These are phyloP conservation scores for Acanthisitta chloris DNA, from an alignment of 2,113 vertebrate species.

Conservation along the genomic window DNA sequence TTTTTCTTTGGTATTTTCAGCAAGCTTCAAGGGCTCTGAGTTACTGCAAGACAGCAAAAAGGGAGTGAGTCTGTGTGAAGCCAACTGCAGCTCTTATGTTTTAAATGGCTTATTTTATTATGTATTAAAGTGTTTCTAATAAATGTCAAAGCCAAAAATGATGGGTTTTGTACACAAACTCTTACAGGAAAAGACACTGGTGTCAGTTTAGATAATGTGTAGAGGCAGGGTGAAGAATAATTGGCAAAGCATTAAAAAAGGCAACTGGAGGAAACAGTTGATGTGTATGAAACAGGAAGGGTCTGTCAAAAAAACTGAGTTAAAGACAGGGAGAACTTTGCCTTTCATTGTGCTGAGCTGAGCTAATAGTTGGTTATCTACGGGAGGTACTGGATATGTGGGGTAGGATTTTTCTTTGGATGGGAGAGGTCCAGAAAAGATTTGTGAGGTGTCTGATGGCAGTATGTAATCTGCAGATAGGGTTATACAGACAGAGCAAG, in stretches of 20 bases:
- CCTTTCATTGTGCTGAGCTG: background rate
- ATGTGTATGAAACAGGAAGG: background rate
- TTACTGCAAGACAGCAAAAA: background rate
- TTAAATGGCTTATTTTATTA: background rate
- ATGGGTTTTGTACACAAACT: background rate
- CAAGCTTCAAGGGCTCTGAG: constrained; percentile 79
- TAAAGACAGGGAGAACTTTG: background rate
- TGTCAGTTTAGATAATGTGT: background rate
- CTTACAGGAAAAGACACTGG: background rate
- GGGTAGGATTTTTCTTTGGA: background rate
- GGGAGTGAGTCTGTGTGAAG: background rate
- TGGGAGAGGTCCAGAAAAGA: background rate
- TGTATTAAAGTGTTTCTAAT: background rate
- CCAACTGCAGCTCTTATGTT: background rate
- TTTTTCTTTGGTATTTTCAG: constrained; percentile 64
- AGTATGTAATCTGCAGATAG: accelerated
- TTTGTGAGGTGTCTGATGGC: background rate
- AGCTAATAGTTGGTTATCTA: background rate
- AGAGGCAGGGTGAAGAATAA: background rate
- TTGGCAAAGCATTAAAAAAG: background rate
- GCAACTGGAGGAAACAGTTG: background rate
- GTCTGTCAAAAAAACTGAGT: background rate
- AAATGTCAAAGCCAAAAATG: background rate
- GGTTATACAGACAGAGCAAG: accelerated
- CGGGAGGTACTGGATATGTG: no score